Percentiles rank a stretch among this genome's conserved stretches.
These are phyloP conservation scores for Ephestia elutella DNA, from an alignment of 1,140 invertebrate genomes.

Conservation along the genomic window DNA sequence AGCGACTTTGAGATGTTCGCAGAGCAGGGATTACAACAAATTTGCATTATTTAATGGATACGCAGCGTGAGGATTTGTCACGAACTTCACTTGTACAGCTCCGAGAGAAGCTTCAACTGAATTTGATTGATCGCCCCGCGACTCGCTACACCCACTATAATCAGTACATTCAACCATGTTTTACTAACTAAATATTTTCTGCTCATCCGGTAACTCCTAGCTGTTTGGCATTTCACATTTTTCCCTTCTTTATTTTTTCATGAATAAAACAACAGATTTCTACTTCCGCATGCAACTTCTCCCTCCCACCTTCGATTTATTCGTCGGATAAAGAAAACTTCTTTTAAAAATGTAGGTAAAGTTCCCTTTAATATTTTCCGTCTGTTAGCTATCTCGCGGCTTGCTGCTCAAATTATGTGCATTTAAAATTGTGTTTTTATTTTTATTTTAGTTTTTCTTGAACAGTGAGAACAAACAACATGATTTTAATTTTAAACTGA, in stretches of 20 bases:
- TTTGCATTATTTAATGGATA: slow-evolving; percentile 73
- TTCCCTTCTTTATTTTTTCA: slow-evolving; percentile 70
- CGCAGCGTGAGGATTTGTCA: slow-evolving; percentile 65
- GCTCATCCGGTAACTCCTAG: slow-evolving; percentile 16
- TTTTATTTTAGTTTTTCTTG: slow-evolving; percentile 30
- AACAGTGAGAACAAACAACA: not conserved
- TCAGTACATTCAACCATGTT: not conserved
- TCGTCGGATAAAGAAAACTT: slow-evolving; percentile 71
- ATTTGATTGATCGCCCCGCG: slow-evolving; percentile 47
- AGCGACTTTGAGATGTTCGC: slow-evolving; percentile 45
- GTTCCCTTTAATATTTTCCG: slow-evolving; percentile 69
- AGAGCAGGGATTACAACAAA: slow-evolving; percentile 69
- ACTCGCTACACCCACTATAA: not conserved
- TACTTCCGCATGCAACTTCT: slow-evolving; percentile 62
- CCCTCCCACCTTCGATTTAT: slow-evolving; percentile 73
- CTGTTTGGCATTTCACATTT: slow-evolving; percentile 53
- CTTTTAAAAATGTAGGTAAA: slow-evolving; percentile 71
- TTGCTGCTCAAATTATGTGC: slow-evolving; percentile 58
- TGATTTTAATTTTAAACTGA: not conserved
- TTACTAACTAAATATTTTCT: slow-evolving; percentile 1
- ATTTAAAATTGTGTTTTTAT: slow-evolving; percentile 64
- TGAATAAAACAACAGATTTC: slow-evolving; percentile 74
- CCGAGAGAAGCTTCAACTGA: slow-evolving; percentile 36
- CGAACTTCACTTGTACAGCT: slow-evolving; percentile 53
- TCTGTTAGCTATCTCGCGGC: slow-evolving; percentile 59